phyloP scores from a whole-genome alignment of 2,797 vertebrate species.

The Graptemys geographica region DNA sequence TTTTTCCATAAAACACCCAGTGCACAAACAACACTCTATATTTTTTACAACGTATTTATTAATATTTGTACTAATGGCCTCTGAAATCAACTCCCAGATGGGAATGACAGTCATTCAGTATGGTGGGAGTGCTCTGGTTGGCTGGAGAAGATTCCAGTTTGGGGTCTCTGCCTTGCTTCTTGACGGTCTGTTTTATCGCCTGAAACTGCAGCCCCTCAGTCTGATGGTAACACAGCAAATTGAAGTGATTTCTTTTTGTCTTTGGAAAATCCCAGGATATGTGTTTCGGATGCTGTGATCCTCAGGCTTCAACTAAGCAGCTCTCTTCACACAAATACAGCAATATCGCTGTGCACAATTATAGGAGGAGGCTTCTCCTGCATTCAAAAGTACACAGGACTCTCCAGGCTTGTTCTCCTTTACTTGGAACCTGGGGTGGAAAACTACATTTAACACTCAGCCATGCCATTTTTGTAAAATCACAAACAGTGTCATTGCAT shows the following conservation, averaged over 20 bases:
- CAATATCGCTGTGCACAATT: background rate
- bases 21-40: background rate
- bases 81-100: background rate
- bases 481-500: background rate
- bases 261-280: background rate
- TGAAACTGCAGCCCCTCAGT: background rate
- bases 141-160: background rate
- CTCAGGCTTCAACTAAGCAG: background rate
- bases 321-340: background rate
- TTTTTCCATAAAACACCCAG: background rate
- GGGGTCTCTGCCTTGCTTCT: too few species aligned
- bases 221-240: background rate
- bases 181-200: background rate
- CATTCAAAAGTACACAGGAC: background rate
- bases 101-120: background rate
- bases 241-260: background rate
- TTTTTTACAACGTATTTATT: background rate
- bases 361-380: background rate
- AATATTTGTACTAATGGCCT: background rate
- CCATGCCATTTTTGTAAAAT: background rate
- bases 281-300: background rate
- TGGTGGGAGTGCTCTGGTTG: background rate
- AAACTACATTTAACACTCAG: background rate
- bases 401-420: accelerated
- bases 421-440: background rate